Percentiles rank a stretch among this genome's conserved stretches.
phyloP scores from a whole-genome alignment of 2,888 invertebrate genomes.

The Steinernema scapterisci region DNA sequence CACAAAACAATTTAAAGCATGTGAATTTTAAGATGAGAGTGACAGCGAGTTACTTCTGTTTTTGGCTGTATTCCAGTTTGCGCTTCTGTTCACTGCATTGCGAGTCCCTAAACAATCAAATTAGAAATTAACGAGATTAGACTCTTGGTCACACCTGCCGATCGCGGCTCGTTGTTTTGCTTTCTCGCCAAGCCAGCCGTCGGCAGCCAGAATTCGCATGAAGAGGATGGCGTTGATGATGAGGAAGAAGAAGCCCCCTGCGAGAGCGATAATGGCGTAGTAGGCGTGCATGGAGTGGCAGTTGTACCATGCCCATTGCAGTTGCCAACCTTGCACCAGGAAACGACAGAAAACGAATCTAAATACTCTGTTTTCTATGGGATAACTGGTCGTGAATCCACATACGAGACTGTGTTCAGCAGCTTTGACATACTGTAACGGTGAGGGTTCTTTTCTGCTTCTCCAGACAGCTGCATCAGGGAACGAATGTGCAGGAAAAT shows the following conservation, averaged over 20 bases:
- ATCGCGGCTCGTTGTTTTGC: constrained; percentile 29
- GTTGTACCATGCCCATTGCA: constrained; percentile 44
- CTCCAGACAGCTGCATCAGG: constrained; percentile 55
- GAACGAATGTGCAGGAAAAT: constrained; percentile 60
- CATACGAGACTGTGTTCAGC: constrained; percentile 54
- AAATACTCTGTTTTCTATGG: constrained; percentile 34
- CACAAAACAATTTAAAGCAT: too few species aligned
- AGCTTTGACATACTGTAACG: constrained; percentile 45
- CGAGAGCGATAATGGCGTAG: constrained; percentile 41
- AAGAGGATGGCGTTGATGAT: constrained; percentile 56
- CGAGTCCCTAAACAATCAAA: constrained; percentile 2
- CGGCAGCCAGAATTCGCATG: constrained; percentile 56
- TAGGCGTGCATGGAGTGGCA: constrained; percentile 46
- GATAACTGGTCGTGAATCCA: too few species aligned
- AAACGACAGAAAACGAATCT: constrained; percentile 60
- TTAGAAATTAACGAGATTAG: neutral
- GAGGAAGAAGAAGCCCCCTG: constrained; percentile 53
- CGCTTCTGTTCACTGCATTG: neutral
- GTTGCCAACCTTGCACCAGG: constrained; percentile 53
- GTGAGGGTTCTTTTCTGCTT: constrained; percentile 38
- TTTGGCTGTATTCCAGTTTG: neutral
- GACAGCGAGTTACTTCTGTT: constrained; percentile 4
- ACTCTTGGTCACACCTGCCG: neutral
- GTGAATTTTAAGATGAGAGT: neutral
- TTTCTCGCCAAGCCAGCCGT: constrained; percentile 52